These are phyloP conservation scores for Rhadinocentrus ornatus DNA, from an alignment of 2,797 vertebrate genomes.

Conservation along the genomic window DNA sequence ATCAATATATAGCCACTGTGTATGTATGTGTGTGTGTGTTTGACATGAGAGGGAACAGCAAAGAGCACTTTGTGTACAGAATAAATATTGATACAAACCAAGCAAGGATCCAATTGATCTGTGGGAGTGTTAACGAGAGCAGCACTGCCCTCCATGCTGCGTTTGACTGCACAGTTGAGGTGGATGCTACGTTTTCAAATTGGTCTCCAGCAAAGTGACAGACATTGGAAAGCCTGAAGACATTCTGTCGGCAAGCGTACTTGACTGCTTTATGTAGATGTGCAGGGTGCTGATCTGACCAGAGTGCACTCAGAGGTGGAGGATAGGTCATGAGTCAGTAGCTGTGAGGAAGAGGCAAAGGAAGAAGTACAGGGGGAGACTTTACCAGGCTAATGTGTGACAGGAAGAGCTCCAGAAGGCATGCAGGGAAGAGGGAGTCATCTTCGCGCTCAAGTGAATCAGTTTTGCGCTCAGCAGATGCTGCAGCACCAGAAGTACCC, in stretches of 20 bases:
- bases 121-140: slow-evolving; percentile 57
- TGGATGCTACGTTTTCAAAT: slow-evolving; percentile 42
- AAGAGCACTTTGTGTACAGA: slow-evolving; percentile 77
- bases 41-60: slow-evolving; percentile 68
- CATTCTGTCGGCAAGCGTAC: slow-evolving; percentile 23
- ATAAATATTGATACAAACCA: slow-evolving; percentile 87
- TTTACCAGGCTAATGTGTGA: slow-evolving; percentile 81
- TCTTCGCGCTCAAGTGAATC: slow-evolving; percentile 75
- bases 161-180: slow-evolving; percentile 41
- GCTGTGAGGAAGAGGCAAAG: slow-evolving; percentile 69
- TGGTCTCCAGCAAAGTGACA: slow-evolving; percentile 35
- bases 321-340: slow-evolving; percentile 72
- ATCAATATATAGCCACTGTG: slow-evolving; percentile 75
- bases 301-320: slow-evolving; percentile 42
- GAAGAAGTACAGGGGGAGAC: slow-evolving; percentile 63
- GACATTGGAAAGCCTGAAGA: slow-evolving; percentile 29
- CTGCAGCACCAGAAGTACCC: slow-evolving; percentile 69
- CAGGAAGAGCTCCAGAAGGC: slow-evolving; percentile 83
- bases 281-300: slow-evolving; percentile 36
- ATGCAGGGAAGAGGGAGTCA: slow-evolving; percentile 81
- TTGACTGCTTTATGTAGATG: slow-evolving; percentile 35
- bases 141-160: slow-evolving; percentile 34
- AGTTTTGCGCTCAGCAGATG: slow-evolving; percentile 67
- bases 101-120: slow-evolving; percentile 81
- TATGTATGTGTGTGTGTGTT: slow-evolving; percentile 50